phyloP scores from a whole-genome alignment of 2,888 invertebrate species.

The Notocelia uddmanniana region DNA sequence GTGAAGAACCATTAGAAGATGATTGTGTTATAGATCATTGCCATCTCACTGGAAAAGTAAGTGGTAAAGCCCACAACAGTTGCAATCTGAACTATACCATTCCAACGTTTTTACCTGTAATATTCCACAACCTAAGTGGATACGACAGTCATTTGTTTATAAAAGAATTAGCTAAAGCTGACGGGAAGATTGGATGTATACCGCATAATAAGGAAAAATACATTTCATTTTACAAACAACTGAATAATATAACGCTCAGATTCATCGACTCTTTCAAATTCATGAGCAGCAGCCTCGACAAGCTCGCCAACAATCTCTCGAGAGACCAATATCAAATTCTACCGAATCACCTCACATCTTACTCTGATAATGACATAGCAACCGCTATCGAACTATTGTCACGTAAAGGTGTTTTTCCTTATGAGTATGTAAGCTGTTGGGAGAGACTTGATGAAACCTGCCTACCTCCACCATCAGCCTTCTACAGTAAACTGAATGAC shows the following conservation, averaged over 20 bases:
- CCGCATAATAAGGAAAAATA: conserved; percentile 57
- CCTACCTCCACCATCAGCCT: conserved; percentile 1
- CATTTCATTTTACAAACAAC: conserved; percentile 56
- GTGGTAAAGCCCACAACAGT: conserved; percentile 52
- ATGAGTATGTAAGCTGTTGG: conserved; percentile 34
- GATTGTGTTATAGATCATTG: conserved; percentile 48
- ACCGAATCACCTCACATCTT: not conserved
- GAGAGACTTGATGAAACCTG: conserved; percentile 33
- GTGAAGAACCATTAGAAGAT: conserved; percentile 46
- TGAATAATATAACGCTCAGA: conserved; percentile 26
- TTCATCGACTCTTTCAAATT: conserved; percentile 24
- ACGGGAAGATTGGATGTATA: conserved; percentile 50
- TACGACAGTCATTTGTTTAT: conserved; percentile 58
- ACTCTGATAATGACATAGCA: not conserved
- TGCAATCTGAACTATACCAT: conserved; percentile 52
- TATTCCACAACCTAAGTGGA: conserved; percentile 52
- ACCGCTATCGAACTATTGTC: conserved; percentile 9
- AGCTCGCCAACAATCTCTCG: conserved; percentile 13
- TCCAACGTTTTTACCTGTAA: conserved; percentile 51
- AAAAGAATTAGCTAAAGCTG: conserved; percentile 50
- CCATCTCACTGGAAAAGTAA: conserved; percentile 51
- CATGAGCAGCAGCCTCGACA: conserved; percentile 11
- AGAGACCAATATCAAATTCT: conserved; percentile 13
- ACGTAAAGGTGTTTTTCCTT: conserved; percentile 42
- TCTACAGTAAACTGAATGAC: conserved; percentile 16